Conservation (phyloP, 2,797 vertebrate species). For the Diceros bicornis region DNA sequence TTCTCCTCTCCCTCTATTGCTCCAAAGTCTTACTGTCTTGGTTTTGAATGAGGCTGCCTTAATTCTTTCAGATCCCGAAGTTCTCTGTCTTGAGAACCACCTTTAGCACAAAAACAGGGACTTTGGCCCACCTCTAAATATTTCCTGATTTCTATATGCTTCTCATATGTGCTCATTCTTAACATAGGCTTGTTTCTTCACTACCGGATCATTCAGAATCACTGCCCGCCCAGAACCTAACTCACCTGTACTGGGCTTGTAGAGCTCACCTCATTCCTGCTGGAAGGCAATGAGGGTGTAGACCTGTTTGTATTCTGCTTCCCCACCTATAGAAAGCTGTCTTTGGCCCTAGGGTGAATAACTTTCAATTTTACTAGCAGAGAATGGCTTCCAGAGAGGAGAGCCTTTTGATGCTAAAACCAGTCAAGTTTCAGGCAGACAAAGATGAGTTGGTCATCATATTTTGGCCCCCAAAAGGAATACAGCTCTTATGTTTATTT, state of each 20-base stretch:
- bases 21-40: not conserved
- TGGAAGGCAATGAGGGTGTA: rapidly evolving
- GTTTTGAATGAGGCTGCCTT: not conserved
- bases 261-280: too few relatives aligned
- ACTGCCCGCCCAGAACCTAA: not conserved
- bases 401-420: not conserved
- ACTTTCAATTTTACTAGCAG: not conserved
- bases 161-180: not conserved
- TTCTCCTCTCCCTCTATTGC: not conserved
- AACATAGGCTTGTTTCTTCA: not conserved
- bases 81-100: not conserved
- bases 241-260: too few relatives aligned
- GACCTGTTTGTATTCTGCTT: not conserved
- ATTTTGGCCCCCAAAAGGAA: not conserved
- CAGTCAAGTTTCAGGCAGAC: not conserved
- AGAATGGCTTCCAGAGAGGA: not conserved
- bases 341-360: not conserved
- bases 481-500: not conserved
- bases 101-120: not conserved
- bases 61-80: not conserved
- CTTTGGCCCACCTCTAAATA: not conserved
- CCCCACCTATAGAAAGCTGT: not conserved
- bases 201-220: not conserved
- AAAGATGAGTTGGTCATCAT: not conserved
- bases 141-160: not conserved